These are phyloP conservation scores for Dascillus cervinus DNA, from an alignment of 2,888 invertebrate species.

Conservation along the genomic window DNA sequence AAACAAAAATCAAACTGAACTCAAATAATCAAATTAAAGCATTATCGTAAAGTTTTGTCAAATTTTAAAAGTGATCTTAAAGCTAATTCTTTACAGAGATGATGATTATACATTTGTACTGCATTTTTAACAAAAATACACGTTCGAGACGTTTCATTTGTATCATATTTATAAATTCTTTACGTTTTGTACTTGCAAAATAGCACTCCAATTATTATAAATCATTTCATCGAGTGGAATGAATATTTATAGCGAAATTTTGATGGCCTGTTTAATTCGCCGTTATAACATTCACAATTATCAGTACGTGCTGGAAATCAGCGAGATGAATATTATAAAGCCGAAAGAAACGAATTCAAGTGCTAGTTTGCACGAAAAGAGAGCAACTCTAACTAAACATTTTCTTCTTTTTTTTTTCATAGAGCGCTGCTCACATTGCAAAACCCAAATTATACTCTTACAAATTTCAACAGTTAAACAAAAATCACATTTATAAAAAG, in stretches of 20 bases:
- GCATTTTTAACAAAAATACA: constrained; percentile 41
- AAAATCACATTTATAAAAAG: constrained; percentile 41
- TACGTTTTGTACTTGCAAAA: constrained; percentile 25
- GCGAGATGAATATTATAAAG: constrained; percentile 9
- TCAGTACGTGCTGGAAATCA: constrained; percentile 17
- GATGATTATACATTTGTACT: constrained; percentile 37
- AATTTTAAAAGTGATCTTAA: not conserved
- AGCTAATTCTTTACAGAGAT: constrained; percentile 13
- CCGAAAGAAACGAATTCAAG: constrained; percentile 12
- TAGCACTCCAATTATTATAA: constrained; percentile 24
- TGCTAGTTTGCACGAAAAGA: constrained; percentile 18
- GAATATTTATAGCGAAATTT: no score
- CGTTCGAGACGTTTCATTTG: constrained; percentile 31
- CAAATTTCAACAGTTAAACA: constrained; percentile 35
- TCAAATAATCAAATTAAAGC: no score
- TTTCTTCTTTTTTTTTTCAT: constrained; percentile 5
- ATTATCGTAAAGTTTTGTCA: not conserved
- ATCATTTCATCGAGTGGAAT: no score
- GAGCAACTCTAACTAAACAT: constrained; percentile 12
- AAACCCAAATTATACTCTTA: constrained; percentile 39
- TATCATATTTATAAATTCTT: constrained; percentile 24
- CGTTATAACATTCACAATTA: constrained; percentile 6
- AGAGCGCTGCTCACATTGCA: constrained; percentile 32
- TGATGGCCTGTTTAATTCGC: no score
- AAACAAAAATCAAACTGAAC: not conserved